Evolutionary conservation across 2,888 invertebrate species (phyloP), one percentile per base, ranked within the genome.

Genomic region (Magallana nippona): DNA sequence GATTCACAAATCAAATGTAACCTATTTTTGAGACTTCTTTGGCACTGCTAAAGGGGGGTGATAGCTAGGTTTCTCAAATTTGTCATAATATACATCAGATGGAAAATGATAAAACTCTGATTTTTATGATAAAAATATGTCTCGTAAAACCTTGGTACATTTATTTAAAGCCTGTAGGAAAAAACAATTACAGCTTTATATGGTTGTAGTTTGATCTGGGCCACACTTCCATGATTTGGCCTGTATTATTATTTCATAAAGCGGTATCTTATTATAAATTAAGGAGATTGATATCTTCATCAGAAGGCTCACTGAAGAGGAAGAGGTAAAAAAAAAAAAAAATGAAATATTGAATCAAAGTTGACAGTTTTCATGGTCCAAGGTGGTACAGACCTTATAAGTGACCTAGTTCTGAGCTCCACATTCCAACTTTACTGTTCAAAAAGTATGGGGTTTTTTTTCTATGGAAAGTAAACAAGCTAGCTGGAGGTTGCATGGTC

Each of bases 1-100:
- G 71, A 71, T 71, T 71, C 71, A 71, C 71, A 71, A 71, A 71
- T 27, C 71, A 71, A 71, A 71, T 71, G 22, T 63, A 71, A 71
- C 27, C 32, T 71, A 13, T 27, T n/a, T 27, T 27, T 63, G 22
- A 63, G 27, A 71, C 71, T 71, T 27, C 71, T 71, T 32, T 32
- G 13, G 13, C 71, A 44, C 32, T 71, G 22, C 13, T 27, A 60
- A 27, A 32, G 15, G 22, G 44, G 32, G 71, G 71, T 71, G 71
- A 71, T 32, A n/a, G n/a, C n/a, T n/a, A 71, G 15, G 71, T 71
- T 71, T 62, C 32, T 44, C 71, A 71, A 71, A 71, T 71, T 71
- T 71, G 71, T 71, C 27, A 71, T 27, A 15, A 71, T 27, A 71
- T 71, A 71, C 71, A 71, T 71, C 71, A 71, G 32, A 71, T 71